Base-by-base conservation (phyloP, 1,140 invertebrate genomes). In the Trichogramma pretiosum region DNA sequence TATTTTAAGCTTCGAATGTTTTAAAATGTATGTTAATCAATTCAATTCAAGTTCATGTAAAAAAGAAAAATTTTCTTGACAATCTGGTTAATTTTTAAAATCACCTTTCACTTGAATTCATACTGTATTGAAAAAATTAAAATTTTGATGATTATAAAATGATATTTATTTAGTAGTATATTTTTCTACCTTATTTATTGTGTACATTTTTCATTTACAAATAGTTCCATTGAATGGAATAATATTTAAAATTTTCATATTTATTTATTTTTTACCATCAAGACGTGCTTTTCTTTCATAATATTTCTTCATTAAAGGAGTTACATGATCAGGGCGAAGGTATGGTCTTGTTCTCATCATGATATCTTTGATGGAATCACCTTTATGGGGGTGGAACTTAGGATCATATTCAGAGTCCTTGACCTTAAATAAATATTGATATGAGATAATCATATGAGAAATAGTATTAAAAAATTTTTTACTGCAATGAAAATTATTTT, bases 301-400 rank as follows among this genome's bases (percentile, higher is more conserved):
- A 44, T 53, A 53, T 35, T 48, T 48, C 17, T 46, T 1, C 19
- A 49, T 46, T 8, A 52, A 46, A 16, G 37, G 42, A 26, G 53
- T 53, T 26, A 56, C 46, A 49, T 43, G 16, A 37, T 38, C 23
- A 46, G 57, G 57, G 8, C 0, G n/a, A 9, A 36, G 0, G 5
- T 23, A 19, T 1, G 1, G 10, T 34, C 18, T 39, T 17, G 9
- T 14, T 28, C 76, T 80, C 35, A 71, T 73, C 1, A 75, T 48
- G 10, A 74, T 41, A 21, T 67, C 62, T 5, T 48, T 65, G n/a
- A n/a, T n/a, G n/a, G n/a, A n/a, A 56, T 83, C 77, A 11, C 77
- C 78, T 55, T 71, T 50, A 16, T 68, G 61, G 36, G 57, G 44
- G 60, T 82, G 81, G 58, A 62, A 83, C 21, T 80, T 80, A 16